Conservation (phyloP, 1,140 invertebrate genomes). For the Zeugodacus cucurbitae region DNA sequence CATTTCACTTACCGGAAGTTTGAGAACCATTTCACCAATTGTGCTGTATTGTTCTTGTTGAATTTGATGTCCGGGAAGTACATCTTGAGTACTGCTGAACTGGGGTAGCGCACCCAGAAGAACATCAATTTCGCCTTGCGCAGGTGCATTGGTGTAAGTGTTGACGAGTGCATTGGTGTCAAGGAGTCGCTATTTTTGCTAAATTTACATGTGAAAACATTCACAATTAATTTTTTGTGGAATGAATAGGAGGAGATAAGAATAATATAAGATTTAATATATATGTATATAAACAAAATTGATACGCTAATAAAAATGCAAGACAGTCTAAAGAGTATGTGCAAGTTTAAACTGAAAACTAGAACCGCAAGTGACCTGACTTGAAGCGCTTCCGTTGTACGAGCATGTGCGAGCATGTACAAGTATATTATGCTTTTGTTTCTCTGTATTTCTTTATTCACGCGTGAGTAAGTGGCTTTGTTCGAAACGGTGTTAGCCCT, state of each 20-base stretch:
- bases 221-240: conserved; percentile 40
- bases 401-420: neutral
- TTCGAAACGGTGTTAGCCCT: neutral
- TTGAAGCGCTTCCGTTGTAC: too few relatives aligned
- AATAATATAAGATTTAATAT: neutral
- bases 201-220: conserved; percentile 37
- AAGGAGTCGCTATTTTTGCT: conserved; percentile 70
- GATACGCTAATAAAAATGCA: neutral
- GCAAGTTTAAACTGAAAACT: too few relatives aligned
- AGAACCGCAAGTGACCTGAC: too few relatives aligned
- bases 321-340: neutral
- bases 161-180: conserved; percentile 88
- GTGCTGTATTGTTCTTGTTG: conserved; percentile 99
- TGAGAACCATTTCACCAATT: conserved; percentile 99
- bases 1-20: conserved; percentile 92
- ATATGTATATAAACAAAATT: neutral
- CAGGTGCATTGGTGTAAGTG: conserved; percentile 99
- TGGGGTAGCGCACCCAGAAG: conserved; percentile 99
- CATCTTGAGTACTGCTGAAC: conserved; percentile 97
- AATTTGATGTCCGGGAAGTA: conserved; percentile 99
- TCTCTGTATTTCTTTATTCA: neutral
- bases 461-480: neutral
- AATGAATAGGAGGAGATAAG: neutral
- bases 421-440: neutral
- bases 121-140: conserved; percentile 99